Conservation (phyloP, 2,888 invertebrate genomes). For the Ornithoptera alexandrae region DNA sequence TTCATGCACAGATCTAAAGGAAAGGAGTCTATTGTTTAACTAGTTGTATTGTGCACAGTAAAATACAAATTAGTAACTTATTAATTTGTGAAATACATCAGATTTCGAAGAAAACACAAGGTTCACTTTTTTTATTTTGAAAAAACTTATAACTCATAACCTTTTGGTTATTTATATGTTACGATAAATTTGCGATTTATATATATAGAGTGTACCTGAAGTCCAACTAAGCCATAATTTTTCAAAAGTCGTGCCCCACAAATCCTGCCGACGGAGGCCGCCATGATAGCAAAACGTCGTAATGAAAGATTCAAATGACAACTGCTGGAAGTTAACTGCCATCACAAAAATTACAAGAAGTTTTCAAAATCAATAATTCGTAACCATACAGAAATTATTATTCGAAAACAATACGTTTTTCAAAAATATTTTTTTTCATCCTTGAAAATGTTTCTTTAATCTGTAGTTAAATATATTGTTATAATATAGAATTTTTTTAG, state of each 20-base stretch:
- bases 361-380: conserved; percentile 2
- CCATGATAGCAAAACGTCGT: conserved; percentile 86
- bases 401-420: background rate
- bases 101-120: conserved; percentile 48
- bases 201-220: conserved; percentile 82
- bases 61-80: conserved; percentile 22
- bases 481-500: no score
- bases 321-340: conserved; percentile 41
- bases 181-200: conserved; percentile 45
- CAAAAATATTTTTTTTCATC: background rate
- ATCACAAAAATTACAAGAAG: conserved; percentile 21
- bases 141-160: conserved; percentile 15
- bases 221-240: conserved; percentile 84
- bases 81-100: conserved; percentile 58
- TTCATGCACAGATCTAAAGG: conserved; percentile 38
- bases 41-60: conserved; percentile 41
- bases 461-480: background rate
- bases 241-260: conserved; percentile 91
- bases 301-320: conserved; percentile 69
- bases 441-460: background rate
- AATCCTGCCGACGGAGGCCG: conserved; percentile 92
- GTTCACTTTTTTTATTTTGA: conserved; percentile 36
- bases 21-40: conserved; percentile 32
- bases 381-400: background rate
- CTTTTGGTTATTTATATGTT: conserved; percentile 26